phyloP scores from a whole-genome alignment of 30 jellyfish, hydroid and myxozoan genomes.

The Mastigias papua region DNA sequence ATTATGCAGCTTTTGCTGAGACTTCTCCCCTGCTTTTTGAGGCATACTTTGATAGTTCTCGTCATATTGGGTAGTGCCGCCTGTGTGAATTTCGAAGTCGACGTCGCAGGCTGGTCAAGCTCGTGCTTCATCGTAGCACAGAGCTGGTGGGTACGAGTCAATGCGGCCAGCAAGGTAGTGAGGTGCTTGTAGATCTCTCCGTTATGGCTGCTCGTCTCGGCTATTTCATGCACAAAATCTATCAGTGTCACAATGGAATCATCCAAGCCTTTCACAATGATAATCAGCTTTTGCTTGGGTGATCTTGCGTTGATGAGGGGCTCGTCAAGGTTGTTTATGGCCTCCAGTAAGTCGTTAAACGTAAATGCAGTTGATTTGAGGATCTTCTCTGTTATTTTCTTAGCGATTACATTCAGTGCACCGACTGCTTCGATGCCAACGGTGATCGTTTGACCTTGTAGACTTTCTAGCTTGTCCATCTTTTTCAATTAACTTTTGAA shows the following conservation, averaged over 20 bases:
- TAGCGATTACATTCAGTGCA: neutral
- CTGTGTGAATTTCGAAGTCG: conserved; percentile 1
- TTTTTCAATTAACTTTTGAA: neutral
- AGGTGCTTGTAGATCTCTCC: neutral
- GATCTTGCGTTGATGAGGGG: neutral
- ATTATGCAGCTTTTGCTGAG: neutral
- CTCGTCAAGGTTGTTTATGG: neutral
- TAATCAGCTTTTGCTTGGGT: neutral
- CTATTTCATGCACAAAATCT: neutral
- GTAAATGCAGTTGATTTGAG: neutral
- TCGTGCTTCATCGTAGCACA: neutral
- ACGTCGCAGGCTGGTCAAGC: neutral
- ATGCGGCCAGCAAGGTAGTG: neutral
- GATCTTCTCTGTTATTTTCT: neutral
- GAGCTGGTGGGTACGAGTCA: neutral
- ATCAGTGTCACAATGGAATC: neutral
- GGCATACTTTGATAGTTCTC: neutral
- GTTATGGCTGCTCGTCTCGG: neutral
- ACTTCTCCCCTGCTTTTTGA: neutral
- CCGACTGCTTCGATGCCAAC: neutral
- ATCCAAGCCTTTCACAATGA: neutral
- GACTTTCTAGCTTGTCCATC: neutral
- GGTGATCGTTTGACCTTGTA: neutral
- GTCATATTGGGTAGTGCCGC: conserved; percentile 12
- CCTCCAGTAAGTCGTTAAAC: conserved; percentile 4